A percentile compares a stretch with the other conserved stretches of the same genome.
Conservation (phyloP, 2,113 vertebrate genomes). For the Arenaria interpres region DNA sequence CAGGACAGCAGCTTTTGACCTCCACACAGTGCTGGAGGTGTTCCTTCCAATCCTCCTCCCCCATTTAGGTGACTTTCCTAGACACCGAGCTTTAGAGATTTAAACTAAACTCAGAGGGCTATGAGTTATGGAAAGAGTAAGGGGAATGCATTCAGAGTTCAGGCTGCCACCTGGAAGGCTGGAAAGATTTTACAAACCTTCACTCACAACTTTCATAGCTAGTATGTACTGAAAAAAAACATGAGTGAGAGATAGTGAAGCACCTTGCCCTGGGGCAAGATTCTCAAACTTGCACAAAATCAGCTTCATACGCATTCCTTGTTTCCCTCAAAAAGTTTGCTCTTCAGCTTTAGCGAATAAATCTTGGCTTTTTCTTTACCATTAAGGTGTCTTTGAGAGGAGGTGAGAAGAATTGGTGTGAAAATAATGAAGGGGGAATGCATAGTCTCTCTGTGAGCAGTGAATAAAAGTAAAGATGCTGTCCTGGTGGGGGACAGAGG, state of each 20-base stretch:
- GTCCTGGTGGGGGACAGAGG: neutral
- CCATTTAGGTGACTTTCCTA: neutral
- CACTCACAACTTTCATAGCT: neutral
- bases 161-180: neutral
- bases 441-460: neutral
- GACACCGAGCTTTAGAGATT: neutral
- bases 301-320: neutral
- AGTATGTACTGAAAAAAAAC: neutral
- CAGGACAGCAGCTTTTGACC: neutral
- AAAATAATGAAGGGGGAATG: neutral
- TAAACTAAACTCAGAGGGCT: neutral
- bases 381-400: neutral
- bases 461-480: neutral
- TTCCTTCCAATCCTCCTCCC: neutral
- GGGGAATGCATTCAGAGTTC: neutral
- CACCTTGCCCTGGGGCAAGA: neutral
- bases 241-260: neutral
- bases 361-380: neutral
- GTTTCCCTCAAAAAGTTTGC: accelerated
- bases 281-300: neutral
- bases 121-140: neutral
- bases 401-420: neutral
- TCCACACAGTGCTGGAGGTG: neutral
- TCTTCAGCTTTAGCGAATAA: neutral
- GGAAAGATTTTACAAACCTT: neutral